A percentile compares a stretch with the other conserved stretches of the same genome.
These are phyloP conservation scores for Clinocottus analis DNA, from an alignment of 2,113 vertebrate genomes.

Conservation along the genomic window DNA sequence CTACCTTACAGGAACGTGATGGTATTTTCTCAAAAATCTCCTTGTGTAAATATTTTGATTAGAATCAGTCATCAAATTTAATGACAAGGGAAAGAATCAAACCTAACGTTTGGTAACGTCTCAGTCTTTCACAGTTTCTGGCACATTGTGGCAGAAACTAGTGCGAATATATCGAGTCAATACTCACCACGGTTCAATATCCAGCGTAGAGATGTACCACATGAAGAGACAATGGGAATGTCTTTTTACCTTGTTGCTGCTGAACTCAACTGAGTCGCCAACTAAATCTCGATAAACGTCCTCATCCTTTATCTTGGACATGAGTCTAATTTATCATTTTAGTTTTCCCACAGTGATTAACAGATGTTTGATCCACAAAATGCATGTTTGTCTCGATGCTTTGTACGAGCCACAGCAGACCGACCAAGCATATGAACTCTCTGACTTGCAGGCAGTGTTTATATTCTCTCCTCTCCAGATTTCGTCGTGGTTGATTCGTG, in stretches of 20 bases:
- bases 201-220: neutral
- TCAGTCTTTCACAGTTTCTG: too few species aligned
- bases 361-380: neutral
- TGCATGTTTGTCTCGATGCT: neutral
- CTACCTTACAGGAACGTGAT: too few species aligned
- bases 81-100: too few species aligned
- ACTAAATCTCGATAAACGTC: too few species aligned
- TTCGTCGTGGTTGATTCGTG: slow-evolving; percentile 19
- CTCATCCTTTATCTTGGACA: neutral
- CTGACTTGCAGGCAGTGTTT: neutral
- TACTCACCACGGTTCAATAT: neutral
- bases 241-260: neutral
- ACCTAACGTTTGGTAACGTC: too few species aligned
- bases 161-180: neutral
- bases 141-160: too few species aligned
- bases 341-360: neutral
- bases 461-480: slow-evolving; percentile 14
- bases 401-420: too few species aligned
- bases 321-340: neutral
- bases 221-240: neutral
- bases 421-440: too few species aligned
- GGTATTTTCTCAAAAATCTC: too few species aligned
- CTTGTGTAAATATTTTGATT: too few species aligned
- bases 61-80: too few species aligned
- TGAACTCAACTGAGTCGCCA: too few species aligned